A percentile compares a stretch with the other conserved stretches of the same genome.
These are phyloP conservation scores for Okapia johnstoni DNA, from an alignment of 2,113 vertebrate species.

Conservation along the genomic window DNA sequence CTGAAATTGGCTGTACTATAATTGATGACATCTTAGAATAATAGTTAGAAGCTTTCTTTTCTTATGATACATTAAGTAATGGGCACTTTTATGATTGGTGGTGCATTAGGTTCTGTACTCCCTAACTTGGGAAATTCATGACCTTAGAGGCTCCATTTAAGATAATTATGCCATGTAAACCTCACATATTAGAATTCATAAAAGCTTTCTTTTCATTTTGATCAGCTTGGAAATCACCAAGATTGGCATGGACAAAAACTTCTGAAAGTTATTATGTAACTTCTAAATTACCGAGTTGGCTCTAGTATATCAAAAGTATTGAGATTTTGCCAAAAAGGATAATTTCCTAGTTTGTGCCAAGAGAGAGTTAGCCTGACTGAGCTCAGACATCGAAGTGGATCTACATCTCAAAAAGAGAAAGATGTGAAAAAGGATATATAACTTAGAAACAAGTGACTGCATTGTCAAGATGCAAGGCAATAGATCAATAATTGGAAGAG, in stretches of 20 bases:
- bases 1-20: background rate
- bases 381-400: background rate
- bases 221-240: background rate
- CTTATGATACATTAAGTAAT: background rate
- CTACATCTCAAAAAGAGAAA: background rate
- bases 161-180: background rate
- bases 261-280: background rate
- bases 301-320: background rate
- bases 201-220: constrained; percentile 6
- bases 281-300: background rate
- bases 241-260: background rate
- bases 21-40: background rate
- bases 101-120: background rate
- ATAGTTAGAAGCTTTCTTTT: background rate
- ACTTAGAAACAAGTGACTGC: background rate
- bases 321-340: background rate
- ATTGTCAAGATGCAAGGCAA: background rate
- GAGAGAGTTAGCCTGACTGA: background rate
- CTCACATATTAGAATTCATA: background rate
- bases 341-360: background rate
- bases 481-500: background rate
- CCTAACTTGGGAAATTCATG: background rate
- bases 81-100: background rate
- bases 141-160: background rate
- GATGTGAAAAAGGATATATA: background rate